Evolutionary conservation across 2,797 vertebrate genomes (phyloP), one percentile per base, ranked within the genome.

Genomic region (Sus cebifrons): DNA sequence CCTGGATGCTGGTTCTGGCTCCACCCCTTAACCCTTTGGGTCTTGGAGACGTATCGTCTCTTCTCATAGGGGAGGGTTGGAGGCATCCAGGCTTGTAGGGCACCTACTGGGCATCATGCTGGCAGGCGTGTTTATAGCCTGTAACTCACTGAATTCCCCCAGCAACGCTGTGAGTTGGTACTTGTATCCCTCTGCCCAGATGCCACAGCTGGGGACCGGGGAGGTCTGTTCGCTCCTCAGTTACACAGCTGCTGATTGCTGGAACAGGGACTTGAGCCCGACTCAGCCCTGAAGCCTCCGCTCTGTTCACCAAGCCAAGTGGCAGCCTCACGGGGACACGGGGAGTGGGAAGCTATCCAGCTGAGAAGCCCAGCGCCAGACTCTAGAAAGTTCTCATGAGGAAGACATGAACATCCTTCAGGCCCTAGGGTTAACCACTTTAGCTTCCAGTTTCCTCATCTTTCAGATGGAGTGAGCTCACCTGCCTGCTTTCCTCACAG

Each of bases 241-340:
- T 40, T 20, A 60, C 17, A 14, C 1, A 29, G 36, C 67, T 12
- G 44, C 85, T 40, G 20, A 78, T 60, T 18, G 32, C 64, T 27
- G 17, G 83, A 8, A 20, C 25, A 44, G n/a, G 82, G 52, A 29
- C 62, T 40, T 11, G 25, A 60, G 32, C 4, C 1, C 2, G 40
- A 36, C 82, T 11, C 56, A 49, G 23, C 49, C 5, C 12, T 12
- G 40, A 27, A 21, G 21, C 58, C n/a, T 64, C 25, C 9, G 12
- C 36, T 40, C 12, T 1, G 2, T 14, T 16, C 1, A 0, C 13
- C 27, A 32, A 0, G 0, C 32, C 81, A 29, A 1, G 23, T 0
- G 2, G 17, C 0, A 2, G 15, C 44, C 18, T 71, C 27, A n/a
- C 36, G 18, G 4, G 58, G 20, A 54, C 0, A 0, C 0, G 10